Evolutionary conservation across 2,113 vertebrate genomes (phyloP).

Genomic region (Petrocephalus zakoni): DNA sequence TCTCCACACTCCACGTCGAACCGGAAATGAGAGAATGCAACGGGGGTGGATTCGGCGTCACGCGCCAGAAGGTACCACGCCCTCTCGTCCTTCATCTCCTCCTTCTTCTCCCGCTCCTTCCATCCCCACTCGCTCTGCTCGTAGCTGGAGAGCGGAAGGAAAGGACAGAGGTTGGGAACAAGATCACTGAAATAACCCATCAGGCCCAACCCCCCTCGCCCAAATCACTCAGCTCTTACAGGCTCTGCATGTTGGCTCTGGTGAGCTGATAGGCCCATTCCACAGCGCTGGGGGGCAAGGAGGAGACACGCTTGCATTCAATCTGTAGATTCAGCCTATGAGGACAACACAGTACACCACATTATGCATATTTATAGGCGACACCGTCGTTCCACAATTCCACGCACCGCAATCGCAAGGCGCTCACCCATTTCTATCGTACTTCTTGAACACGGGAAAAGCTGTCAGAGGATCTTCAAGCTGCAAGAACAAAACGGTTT

Average conservation of each 20-base stretch:
- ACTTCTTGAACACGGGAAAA: conserved; percentile 91
- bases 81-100: conserved; percentile 84
- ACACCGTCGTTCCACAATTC: not conserved
- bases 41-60: conserved; percentile 61
- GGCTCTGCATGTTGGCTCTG: conserved; percentile 86
- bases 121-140: conserved; percentile 95
- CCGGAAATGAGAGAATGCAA: conserved; percentile 90
- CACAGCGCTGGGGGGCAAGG: conserved; percentile 73
- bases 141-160: conserved; percentile 58
- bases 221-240: conserved; percentile 66
- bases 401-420: not conserved
- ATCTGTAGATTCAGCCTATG: conserved; percentile 82
- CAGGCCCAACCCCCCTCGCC: not conserved
- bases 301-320: conserved; percentile 76
- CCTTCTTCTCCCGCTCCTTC: conserved; percentile 88
- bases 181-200: not conserved
- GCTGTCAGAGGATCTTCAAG: conserved; percentile 80
- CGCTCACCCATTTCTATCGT: conserved; percentile 86
- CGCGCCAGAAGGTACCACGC: conserved; percentile 88
- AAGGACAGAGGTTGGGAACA: conserved; percentile 6
- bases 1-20: conserved; percentile 90
- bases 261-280: conserved; percentile 94
- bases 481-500: conserved; percentile 49
- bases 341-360: not conserved
- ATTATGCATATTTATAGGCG: not conserved